Evolutionary conservation across 2,797 vertebrate species (phyloP).

Genomic region (Sorex maritimensis): DNA sequence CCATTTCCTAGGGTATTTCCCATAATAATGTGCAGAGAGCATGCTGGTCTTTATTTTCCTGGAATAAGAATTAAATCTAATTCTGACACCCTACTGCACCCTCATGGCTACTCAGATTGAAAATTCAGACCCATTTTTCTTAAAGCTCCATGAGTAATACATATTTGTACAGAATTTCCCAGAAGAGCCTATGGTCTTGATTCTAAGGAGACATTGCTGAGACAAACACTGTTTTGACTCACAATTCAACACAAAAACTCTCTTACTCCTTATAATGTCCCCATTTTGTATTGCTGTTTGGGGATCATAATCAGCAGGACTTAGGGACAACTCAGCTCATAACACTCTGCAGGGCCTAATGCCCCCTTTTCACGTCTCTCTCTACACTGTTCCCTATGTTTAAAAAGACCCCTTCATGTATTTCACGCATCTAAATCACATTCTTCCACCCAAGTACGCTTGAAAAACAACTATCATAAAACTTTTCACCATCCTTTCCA

Average conservation of each 20-base stretch:
- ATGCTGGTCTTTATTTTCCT: background rate
- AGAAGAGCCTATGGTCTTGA: background rate
- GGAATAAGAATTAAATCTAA: background rate
- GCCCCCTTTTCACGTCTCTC: background rate
- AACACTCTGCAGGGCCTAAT: too few species aligned
- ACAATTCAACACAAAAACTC: background rate
- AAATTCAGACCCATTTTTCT: background rate
- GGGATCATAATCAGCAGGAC: too few species aligned
- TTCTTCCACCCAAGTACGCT: background rate
- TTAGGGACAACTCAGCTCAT: too few species aligned
- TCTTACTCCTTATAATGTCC: background rate
- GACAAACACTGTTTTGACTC: background rate
- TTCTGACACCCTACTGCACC: background rate
- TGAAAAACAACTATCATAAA: background rate
- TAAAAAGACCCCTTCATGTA: background rate
- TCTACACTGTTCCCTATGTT: background rate
- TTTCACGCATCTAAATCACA: background rate
- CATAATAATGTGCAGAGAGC: background rate
- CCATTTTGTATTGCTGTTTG: background rate
- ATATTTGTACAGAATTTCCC: background rate
- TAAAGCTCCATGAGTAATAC: background rate
- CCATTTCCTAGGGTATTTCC: too few species aligned
- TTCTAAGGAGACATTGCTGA: background rate
- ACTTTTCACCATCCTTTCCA: background rate
- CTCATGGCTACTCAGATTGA: background rate